phyloP scores from a whole-genome alignment of 2,888 invertebrate species.

The Caenorhabditis sulstoni region DNA sequence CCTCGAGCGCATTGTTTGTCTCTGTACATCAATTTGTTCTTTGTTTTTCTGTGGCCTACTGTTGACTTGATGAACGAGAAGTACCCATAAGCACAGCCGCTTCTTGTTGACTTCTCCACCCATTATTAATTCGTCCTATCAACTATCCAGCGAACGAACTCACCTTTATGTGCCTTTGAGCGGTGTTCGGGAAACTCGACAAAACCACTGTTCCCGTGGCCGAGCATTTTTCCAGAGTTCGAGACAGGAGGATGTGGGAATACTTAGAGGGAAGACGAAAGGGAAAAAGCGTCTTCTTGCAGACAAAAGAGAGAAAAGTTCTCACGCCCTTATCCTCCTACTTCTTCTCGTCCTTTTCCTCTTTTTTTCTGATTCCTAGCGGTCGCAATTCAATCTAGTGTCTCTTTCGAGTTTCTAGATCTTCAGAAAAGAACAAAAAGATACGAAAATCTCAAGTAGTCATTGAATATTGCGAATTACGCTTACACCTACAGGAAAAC shows the following conservation, averaged over 20 bases:
- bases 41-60: conserved; percentile 47
- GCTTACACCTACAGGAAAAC: background rate
- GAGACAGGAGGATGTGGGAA: background rate
- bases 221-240: conserved; percentile 21
- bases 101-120: conserved; percentile 29
- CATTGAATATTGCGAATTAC: background rate
- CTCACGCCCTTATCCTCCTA: conserved; percentile 10
- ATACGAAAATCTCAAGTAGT: background rate
- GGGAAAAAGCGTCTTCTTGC: background rate
- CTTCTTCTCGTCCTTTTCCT: background rate
- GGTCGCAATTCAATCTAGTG: conserved; percentile 10
- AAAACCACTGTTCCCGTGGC: conserved; percentile 45
- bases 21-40: conserved; percentile 55
- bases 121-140: conserved; percentile 31
- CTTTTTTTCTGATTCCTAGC: conserved; percentile 9
- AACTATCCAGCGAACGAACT: conserved; percentile 13
- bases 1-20: conserved; percentile 48
- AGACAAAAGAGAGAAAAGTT: background rate
- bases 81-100: conserved; percentile 39
- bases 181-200: conserved; percentile 39
- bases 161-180: conserved; percentile 30
- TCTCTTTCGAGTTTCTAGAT: conserved; percentile 21
- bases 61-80: conserved; percentile 41
- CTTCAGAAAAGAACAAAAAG: background rate
- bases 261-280: background rate